phyloP scores from a whole-genome alignment of 2,113 vertebrate species.

The Gadus chalcogrammus region DNA sequence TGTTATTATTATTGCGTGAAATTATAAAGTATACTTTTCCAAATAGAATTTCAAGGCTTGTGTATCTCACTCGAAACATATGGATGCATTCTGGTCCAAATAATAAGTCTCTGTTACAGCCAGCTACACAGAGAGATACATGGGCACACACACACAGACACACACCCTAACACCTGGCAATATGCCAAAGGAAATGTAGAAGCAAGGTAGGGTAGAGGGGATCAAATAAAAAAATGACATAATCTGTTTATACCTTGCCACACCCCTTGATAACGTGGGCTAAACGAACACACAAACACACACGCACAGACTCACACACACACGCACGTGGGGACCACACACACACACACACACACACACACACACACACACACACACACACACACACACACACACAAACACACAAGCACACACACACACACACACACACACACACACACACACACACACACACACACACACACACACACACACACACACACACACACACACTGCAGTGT shows the following conservation, averaged over 20 bases:
- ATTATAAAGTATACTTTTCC: too few species aligned
- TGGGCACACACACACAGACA: slow-evolving; percentile 24
- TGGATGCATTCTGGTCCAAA: too few species aligned
- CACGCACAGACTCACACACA: not conserved
- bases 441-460: not conserved
- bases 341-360: slow-evolving; percentile 7
- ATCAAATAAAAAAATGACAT: slow-evolving; percentile 35
- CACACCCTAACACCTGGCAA: slow-evolving; percentile 23
- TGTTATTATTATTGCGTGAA: too few species aligned
- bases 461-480: slow-evolving; percentile 9
- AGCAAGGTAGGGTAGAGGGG: slow-evolving; percentile 25
- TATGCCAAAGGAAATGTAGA: slow-evolving; percentile 34
- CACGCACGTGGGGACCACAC: not conserved
- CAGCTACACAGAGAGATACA: slow-evolving; percentile 18
- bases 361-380: slow-evolving; percentile 13
- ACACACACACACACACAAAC: slow-evolving; percentile 1
- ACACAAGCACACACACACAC: slow-evolving; percentile 8
- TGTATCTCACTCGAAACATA: too few species aligned
- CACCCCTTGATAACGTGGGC: slow-evolving; percentile 35
- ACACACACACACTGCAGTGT: slow-evolving; percentile 6
- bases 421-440: slow-evolving; percentile 8
- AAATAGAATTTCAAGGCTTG: too few species aligned
- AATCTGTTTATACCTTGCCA: slow-evolving; percentile 32
- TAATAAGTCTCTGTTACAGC: too few species aligned
- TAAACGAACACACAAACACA: slow-evolving; percentile 30